phyloP scores from a whole-genome alignment of 2,888 invertebrate genomes.

The Drosophila sordidula region DNA sequence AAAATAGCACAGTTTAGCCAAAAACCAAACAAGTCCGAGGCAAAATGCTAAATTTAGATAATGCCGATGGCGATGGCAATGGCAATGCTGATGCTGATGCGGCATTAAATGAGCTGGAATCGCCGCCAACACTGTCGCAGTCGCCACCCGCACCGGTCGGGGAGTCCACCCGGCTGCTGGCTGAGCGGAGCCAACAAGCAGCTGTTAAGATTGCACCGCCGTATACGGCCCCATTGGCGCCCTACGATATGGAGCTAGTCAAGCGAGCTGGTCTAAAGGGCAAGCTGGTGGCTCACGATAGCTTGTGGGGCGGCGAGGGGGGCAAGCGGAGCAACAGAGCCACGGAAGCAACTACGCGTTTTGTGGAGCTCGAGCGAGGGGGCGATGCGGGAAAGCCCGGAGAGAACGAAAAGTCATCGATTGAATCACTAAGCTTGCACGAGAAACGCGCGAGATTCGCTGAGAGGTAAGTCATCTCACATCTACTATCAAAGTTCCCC shows the following conservation, averaged over 20 bases:
- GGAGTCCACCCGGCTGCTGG: slow-evolving; percentile 20
- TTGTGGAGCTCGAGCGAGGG: slow-evolving; percentile 58
- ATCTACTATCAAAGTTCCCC: slow-evolving; percentile 1
- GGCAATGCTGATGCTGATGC: slow-evolving; percentile 2
- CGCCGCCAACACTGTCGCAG: slow-evolving; percentile 7
- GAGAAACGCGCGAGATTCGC: slow-evolving; percentile 56
- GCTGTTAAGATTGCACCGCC: slow-evolving; percentile 53
- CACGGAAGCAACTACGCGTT: slow-evolving; percentile 30
- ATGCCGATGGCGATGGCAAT: slow-evolving; percentile 22
- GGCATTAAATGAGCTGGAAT: slow-evolving; percentile 21
- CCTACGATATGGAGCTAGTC: slow-evolving; percentile 62
- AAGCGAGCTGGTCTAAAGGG: slow-evolving; percentile 37
- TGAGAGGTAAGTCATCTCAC: slow-evolving; percentile 56
- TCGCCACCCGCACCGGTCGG: background rate
- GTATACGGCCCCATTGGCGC: slow-evolving; percentile 75
- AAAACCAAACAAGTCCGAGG: slow-evolving; percentile 25
- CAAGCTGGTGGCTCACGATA: slow-evolving; percentile 33
- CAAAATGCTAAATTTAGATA: slow-evolving; percentile 75
- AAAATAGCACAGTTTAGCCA: slow-evolving; percentile 32
- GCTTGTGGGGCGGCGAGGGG: slow-evolving; percentile 35
- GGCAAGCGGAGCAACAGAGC: slow-evolving; percentile 6
- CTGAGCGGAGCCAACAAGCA: background rate
- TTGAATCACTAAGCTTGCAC: slow-evolving; percentile 53
- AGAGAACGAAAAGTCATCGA: slow-evolving; percentile 42
- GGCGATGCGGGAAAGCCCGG: slow-evolving; percentile 24